A percentile compares a stretch with the other conserved stretches of the same genome.
phyloP scores from a whole-genome alignment of 2,888 invertebrate genomes.

The Exocentrus adspersus region DNA sequence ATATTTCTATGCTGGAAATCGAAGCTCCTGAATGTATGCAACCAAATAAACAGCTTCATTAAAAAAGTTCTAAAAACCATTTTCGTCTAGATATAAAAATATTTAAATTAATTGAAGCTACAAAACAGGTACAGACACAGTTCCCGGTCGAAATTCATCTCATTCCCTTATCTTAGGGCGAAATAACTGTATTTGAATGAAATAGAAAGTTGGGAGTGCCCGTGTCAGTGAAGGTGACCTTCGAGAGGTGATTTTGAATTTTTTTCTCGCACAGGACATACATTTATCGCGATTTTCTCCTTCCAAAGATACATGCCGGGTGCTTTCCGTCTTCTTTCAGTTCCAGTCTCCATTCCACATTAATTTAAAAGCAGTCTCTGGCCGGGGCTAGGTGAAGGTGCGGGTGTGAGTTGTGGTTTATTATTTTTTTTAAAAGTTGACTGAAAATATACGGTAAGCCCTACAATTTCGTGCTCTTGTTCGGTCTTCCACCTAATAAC shows the following conservation, averaged over 20 bases:
- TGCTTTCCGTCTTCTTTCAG: constrained; percentile 5
- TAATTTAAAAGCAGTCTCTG: neutral
- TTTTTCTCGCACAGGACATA: constrained; percentile 23
- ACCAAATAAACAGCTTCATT: too few relatives aligned
- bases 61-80: too few relatives aligned
- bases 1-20: too few relatives aligned
- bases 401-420: constrained; percentile 19
- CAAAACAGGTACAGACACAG: too few relatives aligned
- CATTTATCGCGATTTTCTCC: neutral
- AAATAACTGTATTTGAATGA: neutral
- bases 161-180: too few relatives aligned
- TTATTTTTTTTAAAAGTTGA: constrained; percentile 47
- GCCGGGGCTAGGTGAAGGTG: neutral
- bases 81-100: too few relatives aligned
- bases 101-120: too few relatives aligned
- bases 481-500: neutral
- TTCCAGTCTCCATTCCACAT: neutral
- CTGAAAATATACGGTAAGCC: constrained; percentile 43
- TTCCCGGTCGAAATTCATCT: too few relatives aligned
- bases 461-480: constrained; percentile 18
- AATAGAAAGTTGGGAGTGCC: neutral
- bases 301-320: neutral
- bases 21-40: too few relatives aligned
- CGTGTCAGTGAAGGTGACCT: constrained; percentile 35
- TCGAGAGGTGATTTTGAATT: constrained; percentile 10